Percentiles rank a stretch among this genome's conserved stretches.
These are phyloP conservation scores for Taenaris catops DNA, from an alignment of 2,888 invertebrate species.

Conservation along the genomic window DNA sequence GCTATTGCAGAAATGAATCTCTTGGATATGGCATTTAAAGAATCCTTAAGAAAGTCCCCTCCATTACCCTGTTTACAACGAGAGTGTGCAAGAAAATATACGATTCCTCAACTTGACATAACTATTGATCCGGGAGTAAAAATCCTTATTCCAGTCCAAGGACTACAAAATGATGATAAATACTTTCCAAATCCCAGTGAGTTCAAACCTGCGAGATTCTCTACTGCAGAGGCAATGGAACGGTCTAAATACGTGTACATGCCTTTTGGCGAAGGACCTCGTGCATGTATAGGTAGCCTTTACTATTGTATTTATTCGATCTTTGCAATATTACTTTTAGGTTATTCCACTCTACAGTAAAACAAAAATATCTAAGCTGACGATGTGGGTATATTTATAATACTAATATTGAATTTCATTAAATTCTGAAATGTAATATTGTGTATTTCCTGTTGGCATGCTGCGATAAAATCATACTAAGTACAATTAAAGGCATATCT, in stretches of 20 bases:
- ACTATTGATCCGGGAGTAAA: constrained; percentile 42
- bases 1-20: constrained; percentile 53
- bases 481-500: no score
- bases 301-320: no score
- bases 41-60: constrained; percentile 54
- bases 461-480: no score
- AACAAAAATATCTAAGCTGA: no score
- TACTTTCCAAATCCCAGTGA: constrained; percentile 43
- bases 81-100: constrained; percentile 38
- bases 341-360: no score
- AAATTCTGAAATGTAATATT: no score
- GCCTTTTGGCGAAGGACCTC: constrained; percentile 55
- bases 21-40: constrained; percentile 46
- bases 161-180: constrained; percentile 46
- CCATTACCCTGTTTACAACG: constrained; percentile 47
- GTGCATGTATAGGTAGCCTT: constrained; percentile 57
- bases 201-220: constrained; percentile 44
- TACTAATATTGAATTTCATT: no score
- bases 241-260: constrained; percentile 39
- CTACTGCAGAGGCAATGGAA: background rate
- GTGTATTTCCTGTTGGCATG: no score
- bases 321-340: no score
- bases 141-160: constrained; percentile 37
- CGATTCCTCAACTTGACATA: constrained; percentile 39
- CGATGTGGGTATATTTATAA: no score